Percentiles rank a stretch among this genome's conserved stretches.
Conservation (phyloP, 2,797 vertebrate genomes). For the Lagorchestes hirsutus region DNA sequence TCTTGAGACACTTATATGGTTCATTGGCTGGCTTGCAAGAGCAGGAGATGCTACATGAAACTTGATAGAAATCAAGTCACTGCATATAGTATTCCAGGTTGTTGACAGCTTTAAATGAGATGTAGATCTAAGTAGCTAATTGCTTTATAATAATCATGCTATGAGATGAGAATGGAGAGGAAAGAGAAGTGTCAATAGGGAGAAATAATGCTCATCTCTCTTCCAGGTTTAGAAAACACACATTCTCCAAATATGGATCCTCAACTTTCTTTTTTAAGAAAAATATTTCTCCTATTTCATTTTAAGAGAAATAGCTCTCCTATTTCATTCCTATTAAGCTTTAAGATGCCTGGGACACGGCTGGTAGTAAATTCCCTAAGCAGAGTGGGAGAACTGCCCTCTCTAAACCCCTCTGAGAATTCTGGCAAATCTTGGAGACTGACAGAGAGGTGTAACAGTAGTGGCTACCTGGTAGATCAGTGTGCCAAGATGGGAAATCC, state of each 20-base stretch:
- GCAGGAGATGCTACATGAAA: background rate
- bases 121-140: background rate
- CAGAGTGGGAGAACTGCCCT: background rate
- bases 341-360: background rate
- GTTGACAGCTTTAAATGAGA: background rate
- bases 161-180: background rate
- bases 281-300: too few species aligned
- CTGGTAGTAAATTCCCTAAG: background rate
- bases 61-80: background rate
- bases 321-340: background rate
- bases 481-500: background rate
- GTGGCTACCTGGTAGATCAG: background rate
- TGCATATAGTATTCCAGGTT: background rate
- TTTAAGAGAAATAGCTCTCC: background rate
- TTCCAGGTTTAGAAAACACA: background rate
- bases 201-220: background rate
- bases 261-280: background rate
- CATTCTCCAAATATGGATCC: background rate
- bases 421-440: background rate
- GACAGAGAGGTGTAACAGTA: background rate
- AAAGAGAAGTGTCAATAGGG: background rate
- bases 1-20: background rate
- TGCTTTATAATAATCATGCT: background rate
- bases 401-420: background rate
- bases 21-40: conserved; percentile 26